Percentiles rank a stretch among this genome's conserved stretches.
Conservation (phyloP, 2,797 vertebrate species). For the Lycodopsis pacificus region DNA sequence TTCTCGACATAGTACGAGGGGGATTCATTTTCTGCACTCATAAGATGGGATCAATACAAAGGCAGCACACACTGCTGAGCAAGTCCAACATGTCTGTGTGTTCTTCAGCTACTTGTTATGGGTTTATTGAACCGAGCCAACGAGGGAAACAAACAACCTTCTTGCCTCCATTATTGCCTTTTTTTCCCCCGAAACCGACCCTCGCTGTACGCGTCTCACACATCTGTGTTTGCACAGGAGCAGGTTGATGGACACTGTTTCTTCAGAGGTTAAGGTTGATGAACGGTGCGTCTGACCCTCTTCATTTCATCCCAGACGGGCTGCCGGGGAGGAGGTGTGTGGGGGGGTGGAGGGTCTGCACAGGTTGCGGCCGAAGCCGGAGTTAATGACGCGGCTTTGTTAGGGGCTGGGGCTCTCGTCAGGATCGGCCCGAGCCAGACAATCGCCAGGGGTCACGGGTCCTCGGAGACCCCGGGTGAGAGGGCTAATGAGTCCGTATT, state of each 20-base stretch:
- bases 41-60: slow-evolving; percentile 9
- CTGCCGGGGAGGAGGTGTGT: slow-evolving; percentile 12
- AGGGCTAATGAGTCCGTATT: slow-evolving; percentile 66
- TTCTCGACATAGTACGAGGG: neutral
- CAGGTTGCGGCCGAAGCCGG: slow-evolving; percentile 49
- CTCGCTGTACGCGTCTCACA: slow-evolving; percentile 18
- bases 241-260: slow-evolving; percentile 54
- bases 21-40: neutral
- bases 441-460: slow-evolving; percentile 70
- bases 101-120: slow-evolving; percentile 53
- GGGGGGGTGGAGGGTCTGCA: slow-evolving; percentile 20
- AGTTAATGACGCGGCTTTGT: slow-evolving; percentile 77
- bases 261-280: slow-evolving; percentile 54
- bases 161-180: slow-evolving; percentile 43
- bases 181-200: neutral
- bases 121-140: slow-evolving; percentile 64
- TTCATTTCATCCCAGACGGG: slow-evolving; percentile 53
- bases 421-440: slow-evolving; percentile 55
- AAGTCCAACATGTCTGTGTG: slow-evolving; percentile 52
- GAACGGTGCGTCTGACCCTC: slow-evolving; percentile 48
- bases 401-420: slow-evolving; percentile 33
- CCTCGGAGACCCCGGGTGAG: slow-evolving; percentile 60
- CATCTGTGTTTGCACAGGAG: slow-evolving; percentile 64
- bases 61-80: slow-evolving; percentile 36
- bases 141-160: slow-evolving; percentile 59